Percentiles rank a stretch among this genome's conserved stretches.
Conservation (phyloP, 2,888 invertebrate genomes). For the Acrobasis consociella region DNA sequence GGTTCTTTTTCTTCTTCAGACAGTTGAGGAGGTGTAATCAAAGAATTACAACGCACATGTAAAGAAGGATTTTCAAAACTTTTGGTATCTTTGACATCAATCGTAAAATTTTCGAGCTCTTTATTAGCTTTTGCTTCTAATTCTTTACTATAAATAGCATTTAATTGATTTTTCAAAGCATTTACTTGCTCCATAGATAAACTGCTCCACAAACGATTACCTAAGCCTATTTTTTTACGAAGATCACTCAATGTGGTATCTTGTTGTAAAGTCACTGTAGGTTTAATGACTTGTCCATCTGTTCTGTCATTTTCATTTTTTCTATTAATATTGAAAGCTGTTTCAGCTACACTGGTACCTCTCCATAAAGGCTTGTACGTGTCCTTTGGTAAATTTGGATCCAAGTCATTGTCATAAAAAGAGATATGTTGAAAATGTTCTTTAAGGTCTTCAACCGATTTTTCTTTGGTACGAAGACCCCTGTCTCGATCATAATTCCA, state of each 20-base stretch:
- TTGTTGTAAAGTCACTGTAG: slow-evolving; percentile 54
- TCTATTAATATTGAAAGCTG: slow-evolving; percentile 87
- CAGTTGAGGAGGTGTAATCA: slow-evolving; percentile 68
- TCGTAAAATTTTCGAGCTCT: slow-evolving; percentile 80
- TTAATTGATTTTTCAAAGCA: slow-evolving; percentile 89
- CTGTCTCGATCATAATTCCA: slow-evolving; percentile 91
- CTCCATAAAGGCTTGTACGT: slow-evolving; percentile 92
- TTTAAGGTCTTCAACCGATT: slow-evolving; percentile 93
- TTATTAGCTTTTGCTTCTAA: slow-evolving; percentile 65
- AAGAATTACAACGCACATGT: slow-evolving; percentile 83
- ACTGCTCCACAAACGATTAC: slow-evolving; percentile 91
- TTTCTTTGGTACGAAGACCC: slow-evolving; percentile 91
- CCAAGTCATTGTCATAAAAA: slow-evolving; percentile 76
- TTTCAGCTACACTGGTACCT: slow-evolving; percentile 91
- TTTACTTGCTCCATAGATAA: slow-evolving; percentile 92
- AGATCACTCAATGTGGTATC: slow-evolving; percentile 72
- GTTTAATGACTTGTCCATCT: slow-evolving; percentile 50
- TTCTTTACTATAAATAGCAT: slow-evolving; percentile 90
- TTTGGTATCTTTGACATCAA: slow-evolving; percentile 80
- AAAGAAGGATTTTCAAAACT: slow-evolving; percentile 62
- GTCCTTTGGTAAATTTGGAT: slow-evolving; percentile 81
- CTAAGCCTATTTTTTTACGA: slow-evolving; percentile 83
- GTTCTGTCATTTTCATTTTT: slow-evolving; percentile 77
- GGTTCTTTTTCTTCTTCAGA: slow-evolving; percentile 59
- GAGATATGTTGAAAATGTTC: slow-evolving; percentile 88